Base-by-base conservation (phyloP, 2,113 vertebrate species). In the Fulmarus glacialis region DNA sequence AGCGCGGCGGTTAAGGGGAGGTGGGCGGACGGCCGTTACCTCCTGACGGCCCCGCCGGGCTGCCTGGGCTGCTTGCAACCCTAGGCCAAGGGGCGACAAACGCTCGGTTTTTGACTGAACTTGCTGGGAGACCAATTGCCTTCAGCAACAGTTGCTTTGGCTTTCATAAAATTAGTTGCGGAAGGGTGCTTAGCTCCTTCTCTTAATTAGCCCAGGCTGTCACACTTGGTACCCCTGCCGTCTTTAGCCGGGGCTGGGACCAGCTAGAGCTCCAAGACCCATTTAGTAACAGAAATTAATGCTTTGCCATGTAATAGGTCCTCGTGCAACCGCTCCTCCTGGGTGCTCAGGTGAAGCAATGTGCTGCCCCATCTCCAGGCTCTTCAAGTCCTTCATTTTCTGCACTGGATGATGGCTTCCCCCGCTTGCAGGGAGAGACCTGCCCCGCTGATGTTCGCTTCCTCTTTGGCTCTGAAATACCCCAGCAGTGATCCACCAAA, bases 391-490 rank as follows among this genome's bases (percentile, higher is more conserved):
- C 23, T 45, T 20, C 2, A 0, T 36, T 56, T 29, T 7, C 36
- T 8, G 0, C 42, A 0, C 8, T 7, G 48, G 13, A 8, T 17
- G n/a, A 10, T 4, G 5, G 38, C 24, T 26, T 40, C 38, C 19
- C 3, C 32, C 0, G 0, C 15, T 8, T 4, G 7, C 0, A 1
- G 9, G 42, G 24, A 34, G 12, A 29, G 26, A 12, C 13, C 15
- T 7, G 18, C 22, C 15, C n/a, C 1, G 1, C 56, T 19, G 30
- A 9, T 15, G 18, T 16, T 73, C 0, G 0, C n/a, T 13, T 10
- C 42, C 15, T 1, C 26, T 52, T 48, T 5, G 58, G 36, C 42
- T 82, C 53, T 17, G 66, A 47, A 52, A 11, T 4, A 21, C 1
- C 52, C 22, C 63, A 26, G 36, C 27, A 27, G 53, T 0, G 3